phyloP scores from a whole-genome alignment of 2,797 vertebrate genomes.

The Aotus griseimembra region DNA sequence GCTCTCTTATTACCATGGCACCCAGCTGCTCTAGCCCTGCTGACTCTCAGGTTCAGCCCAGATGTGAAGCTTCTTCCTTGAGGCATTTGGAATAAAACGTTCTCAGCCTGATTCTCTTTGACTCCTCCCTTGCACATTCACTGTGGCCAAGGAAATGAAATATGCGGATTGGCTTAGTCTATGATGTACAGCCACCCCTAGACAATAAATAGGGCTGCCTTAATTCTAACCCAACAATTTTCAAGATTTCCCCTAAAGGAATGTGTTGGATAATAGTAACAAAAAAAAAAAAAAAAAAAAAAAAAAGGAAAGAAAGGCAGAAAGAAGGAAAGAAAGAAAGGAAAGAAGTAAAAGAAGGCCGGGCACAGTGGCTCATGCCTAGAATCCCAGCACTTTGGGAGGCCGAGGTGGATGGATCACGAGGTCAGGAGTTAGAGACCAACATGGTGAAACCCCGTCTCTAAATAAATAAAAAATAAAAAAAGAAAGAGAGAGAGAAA shows the following conservation, averaged over 20 bases:
- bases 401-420: too few species aligned
- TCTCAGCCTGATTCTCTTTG: background rate
- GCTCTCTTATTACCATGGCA: background rate
- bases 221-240: background rate
- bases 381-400: too few species aligned
- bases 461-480: too few species aligned
- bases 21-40: background rate
- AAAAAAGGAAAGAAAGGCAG: too few species aligned
- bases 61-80: background rate
- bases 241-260: background rate
- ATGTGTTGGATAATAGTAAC: background rate
- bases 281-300: background rate
- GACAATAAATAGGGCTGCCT: background rate
- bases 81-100: background rate
- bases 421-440: too few species aligned
- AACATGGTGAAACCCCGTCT: too few species aligned
- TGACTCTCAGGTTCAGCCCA: background rate
- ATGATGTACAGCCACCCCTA: background rate
- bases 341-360: background rate
- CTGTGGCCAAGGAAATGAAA: background rate
- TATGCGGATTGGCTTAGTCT: background rate
- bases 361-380: too few species aligned
- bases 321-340: too few species aligned
- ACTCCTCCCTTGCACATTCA: background rate
- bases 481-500: fast-evolving